A percentile compares a stretch with the other conserved stretches of the same genome.
These are phyloP conservation scores for Columba livia DNA, from an alignment of 2,113 vertebrate genomes.

Conservation along the genomic window DNA sequence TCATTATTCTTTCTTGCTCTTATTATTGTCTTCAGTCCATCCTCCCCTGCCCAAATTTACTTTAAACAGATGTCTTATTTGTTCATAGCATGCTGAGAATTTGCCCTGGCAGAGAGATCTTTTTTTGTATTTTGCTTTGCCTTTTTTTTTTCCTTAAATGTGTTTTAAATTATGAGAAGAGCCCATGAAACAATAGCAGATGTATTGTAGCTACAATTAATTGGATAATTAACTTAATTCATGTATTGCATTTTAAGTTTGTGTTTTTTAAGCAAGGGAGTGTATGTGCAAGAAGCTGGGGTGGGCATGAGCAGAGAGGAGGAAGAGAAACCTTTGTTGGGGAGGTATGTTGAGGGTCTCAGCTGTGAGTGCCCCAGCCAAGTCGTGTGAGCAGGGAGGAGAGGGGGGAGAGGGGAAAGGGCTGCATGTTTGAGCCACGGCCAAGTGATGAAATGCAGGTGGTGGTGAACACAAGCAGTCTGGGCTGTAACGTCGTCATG, in stretches of 20 bases:
- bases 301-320: neutral
- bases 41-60: conserved; percentile 32
- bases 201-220: conserved; percentile 53
- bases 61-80: conserved; percentile 53
- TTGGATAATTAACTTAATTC: conserved; percentile 52
- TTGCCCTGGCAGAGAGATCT: conserved; percentile 28
- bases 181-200: conserved; percentile 55
- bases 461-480: neutral
- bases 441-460: neutral
- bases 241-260: conserved; percentile 51
- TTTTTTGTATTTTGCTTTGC: conserved; percentile 54
- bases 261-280: conserved; percentile 38
- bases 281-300: neutral
- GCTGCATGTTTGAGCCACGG: accelerated
- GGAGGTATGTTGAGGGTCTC: accelerated
- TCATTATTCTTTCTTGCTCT: conserved; percentile 76
- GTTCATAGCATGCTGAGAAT: conserved; percentile 40
- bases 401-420: neutral
- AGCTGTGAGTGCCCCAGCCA: accelerated
- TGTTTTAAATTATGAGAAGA: conserved; percentile 56
- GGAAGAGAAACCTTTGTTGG: neutral
- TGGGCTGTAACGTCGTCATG: neutral
- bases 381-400: neutral
- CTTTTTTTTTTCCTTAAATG: conserved; percentile 43
- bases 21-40: conserved; percentile 77